phyloP scores from a whole-genome alignment of 1,140 invertebrate genomes.

The Odontomachus brunneus region DNA sequence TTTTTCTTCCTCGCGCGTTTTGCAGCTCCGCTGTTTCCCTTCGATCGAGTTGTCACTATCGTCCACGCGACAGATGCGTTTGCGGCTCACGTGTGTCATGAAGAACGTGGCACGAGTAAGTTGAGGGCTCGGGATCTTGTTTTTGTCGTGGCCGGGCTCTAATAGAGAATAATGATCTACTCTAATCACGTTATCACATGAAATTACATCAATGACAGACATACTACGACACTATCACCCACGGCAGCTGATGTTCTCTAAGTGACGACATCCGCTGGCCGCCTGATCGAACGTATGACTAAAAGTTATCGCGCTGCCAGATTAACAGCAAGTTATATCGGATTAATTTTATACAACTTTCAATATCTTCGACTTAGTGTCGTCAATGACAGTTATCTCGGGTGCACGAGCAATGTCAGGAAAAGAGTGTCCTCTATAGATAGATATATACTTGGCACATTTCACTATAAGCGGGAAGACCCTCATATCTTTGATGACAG shows the following conservation, averaged over 20 bases:
- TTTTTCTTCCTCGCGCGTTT: neutral
- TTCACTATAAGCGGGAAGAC: neutral
- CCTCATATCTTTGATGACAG: too few species aligned
- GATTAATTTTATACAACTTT: neutral
- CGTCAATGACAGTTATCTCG: neutral
- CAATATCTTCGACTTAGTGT: neutral
- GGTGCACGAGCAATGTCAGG: too few species aligned
- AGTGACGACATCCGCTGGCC: too few species aligned
- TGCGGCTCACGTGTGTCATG: neutral
- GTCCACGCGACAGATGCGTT: neutral
- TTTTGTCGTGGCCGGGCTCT: neutral
- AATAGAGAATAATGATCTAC: neutral
- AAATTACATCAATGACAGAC: constrained; percentile 12
- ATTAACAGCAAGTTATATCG: constrained; percentile 27
- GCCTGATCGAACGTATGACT: neutral
- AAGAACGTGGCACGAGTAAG: neutral
- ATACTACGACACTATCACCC: neutral
- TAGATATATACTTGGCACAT: neutral
- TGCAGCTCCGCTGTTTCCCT: neutral
- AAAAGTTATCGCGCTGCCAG: constrained; percentile 1
- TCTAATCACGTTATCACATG: neutral
- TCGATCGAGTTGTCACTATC: neutral
- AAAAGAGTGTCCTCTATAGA: too few species aligned
- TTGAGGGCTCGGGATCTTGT: neutral
- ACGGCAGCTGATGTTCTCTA: neutral